Evolutionary conservation across 2,888 invertebrate genomes (phyloP).

Genomic region (Cataglyphis livida): DNA sequence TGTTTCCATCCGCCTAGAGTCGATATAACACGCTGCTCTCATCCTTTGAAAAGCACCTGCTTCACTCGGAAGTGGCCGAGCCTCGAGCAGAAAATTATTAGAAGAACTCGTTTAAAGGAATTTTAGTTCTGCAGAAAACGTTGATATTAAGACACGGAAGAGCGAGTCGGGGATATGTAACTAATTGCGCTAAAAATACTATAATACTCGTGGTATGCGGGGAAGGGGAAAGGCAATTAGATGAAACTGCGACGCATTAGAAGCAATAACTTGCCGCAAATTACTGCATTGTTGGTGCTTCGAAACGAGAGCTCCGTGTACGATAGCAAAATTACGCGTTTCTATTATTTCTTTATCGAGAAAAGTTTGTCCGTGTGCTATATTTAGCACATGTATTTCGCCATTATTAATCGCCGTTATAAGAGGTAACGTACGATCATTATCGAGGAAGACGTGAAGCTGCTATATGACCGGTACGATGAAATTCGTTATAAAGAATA

Average conservation of each 20-base stretch:
- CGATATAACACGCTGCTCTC: slow-evolving; percentile 11
- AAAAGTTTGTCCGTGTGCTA: neutral
- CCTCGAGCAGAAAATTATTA: slow-evolving; percentile 46
- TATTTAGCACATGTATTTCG: neutral
- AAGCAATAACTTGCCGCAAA: slow-evolving; percentile 29
- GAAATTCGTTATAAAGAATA: slow-evolving; percentile 26
- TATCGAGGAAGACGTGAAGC: slow-evolving; percentile 17
- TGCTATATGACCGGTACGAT: slow-evolving; percentile 11
- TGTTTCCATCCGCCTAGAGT: neutral
- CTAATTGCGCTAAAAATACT: slow-evolving; percentile 40
- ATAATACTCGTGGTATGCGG: slow-evolving; percentile 20
- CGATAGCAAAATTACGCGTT: neutral
- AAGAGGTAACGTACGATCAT: slow-evolving; percentile 24
- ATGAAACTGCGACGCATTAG: slow-evolving; percentile 27
- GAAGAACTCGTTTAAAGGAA: slow-evolving; percentile 51
- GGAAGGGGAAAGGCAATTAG: neutral
- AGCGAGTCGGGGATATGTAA: slow-evolving; percentile 32
- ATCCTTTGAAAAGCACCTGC: slow-evolving; percentile 10
- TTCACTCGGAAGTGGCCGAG: slow-evolving; percentile 4
- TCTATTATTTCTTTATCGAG: neutral
- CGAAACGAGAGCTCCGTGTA: slow-evolving; percentile 6
- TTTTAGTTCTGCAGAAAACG: slow-evolving; percentile 13
- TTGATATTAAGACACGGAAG: slow-evolving; percentile 49
- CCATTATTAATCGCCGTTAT: slow-evolving; percentile 44
- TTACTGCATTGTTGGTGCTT: slow-evolving; percentile 29